Conservation (phyloP, 2,797 vertebrate genomes). For the Rachycentron canadum region DNA sequence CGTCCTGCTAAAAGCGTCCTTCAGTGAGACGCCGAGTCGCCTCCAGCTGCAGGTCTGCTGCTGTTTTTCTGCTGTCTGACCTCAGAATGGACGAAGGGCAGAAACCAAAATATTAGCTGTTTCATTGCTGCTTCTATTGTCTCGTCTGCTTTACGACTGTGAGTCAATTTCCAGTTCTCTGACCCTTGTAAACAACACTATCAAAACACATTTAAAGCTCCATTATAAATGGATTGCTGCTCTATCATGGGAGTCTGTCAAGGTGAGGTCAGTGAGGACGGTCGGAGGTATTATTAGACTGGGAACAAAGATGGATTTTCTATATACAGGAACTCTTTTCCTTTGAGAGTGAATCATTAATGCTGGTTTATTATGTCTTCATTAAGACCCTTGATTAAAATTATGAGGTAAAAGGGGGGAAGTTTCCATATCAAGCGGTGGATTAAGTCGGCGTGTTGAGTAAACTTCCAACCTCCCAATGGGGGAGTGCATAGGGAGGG, state of each 20-base stretch:
- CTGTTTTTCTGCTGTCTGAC: slow-evolving; percentile 13
- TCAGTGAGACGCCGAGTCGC: background rate
- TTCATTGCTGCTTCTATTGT: no score
- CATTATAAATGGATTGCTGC: slow-evolving; percentile 31
- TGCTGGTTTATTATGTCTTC: slow-evolving; percentile 19
- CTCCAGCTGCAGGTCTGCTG: slow-evolving; percentile 24
- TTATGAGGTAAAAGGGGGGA: slow-evolving; percentile 7
- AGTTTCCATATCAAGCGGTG: slow-evolving; percentile 4
- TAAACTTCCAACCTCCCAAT: slow-evolving; percentile 23
- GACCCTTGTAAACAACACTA: slow-evolving; percentile 25
- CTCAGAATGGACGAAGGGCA: background rate
- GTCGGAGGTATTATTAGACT: slow-evolving; percentile 51
- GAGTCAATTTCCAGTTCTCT: background rate
- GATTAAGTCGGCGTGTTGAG: slow-evolving; percentile 8
- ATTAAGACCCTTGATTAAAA: slow-evolving; percentile 35
- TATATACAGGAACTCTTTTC: background rate
- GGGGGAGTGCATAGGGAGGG: slow-evolving; percentile 9
- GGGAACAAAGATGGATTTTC: slow-evolving; percentile 49
- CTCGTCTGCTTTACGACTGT: background rate
- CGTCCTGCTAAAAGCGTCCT: slow-evolving; percentile 36
- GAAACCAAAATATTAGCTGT: background rate
- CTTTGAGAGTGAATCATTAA: slow-evolving; percentile 35
- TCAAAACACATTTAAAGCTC: slow-evolving; percentile 37
- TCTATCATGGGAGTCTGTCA: slow-evolving; percentile 35
- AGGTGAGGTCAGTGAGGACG: slow-evolving; percentile 52